Base-by-base conservation (phyloP, 2,888 invertebrate species). In the Sinopyrophorus schimmeli region DNA sequence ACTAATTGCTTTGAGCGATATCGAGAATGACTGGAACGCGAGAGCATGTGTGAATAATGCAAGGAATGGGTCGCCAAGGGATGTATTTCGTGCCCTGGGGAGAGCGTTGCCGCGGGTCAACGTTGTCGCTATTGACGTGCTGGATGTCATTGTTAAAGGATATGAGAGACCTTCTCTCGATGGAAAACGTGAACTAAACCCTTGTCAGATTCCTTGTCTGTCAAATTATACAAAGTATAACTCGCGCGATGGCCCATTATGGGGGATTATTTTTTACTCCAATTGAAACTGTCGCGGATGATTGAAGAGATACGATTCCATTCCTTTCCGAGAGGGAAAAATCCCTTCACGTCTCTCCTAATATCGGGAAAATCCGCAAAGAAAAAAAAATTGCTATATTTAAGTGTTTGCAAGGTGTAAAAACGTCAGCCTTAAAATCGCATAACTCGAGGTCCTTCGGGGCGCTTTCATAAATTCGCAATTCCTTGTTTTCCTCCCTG, bases 231-330 rank as follows among this genome's bases (percentile, higher is more conserved):
- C 39, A 32, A 40, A 40, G 47, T 47, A 38, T 38, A 30, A 31
- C 34, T 28, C 17, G 35, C 28, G 20, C 41, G 35, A 41, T 34
- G 30, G 35, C 28, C 43, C 27, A 43, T 42, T 49, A 49, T 11
- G 9, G 35, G 10, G 26, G 35, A 43, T 49, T 43, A 49, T 38
- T 41, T 48, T 49, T 43, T 49, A 42, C 40, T 38, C 32, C 49
- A 49, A 49, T 49, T 43, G 38, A 43, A 49, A 49, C 42, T 42
- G 49, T 49, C 49, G 39, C 38, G 39, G 26, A 38, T 49, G 49
- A 49, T 49, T 43, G 48, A 49, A 43, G 48, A 30, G 37, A 31
- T n/a, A n/a, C n/a, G n/a, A n/a, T n/a, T n/a, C n/a, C n/a, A n/a
- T n/a, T n/a, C n/a, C n/a, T n/a, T n/a, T n/a, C n/a, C n/a, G n/a